Conservation (phyloP, 2,888 invertebrate species). For the Poecilus cupreus region DNA sequence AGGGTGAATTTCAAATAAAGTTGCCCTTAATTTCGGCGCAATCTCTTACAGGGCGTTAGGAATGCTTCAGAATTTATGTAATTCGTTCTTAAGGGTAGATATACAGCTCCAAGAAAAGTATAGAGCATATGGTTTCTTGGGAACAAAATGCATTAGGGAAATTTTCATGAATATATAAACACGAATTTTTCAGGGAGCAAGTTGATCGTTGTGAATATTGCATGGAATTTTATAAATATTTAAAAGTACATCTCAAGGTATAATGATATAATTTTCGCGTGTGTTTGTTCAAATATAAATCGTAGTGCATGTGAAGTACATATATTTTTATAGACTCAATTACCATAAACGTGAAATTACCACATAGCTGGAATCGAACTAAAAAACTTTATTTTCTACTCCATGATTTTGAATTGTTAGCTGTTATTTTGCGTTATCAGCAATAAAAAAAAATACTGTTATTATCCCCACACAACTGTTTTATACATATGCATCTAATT, state of each 20-base stretch:
- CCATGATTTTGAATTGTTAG: too few species aligned
- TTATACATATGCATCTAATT: too few species aligned
- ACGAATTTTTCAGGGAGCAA: background rate
- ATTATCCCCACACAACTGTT: too few species aligned
- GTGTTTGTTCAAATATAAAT: background rate
- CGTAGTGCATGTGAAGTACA: too few species aligned
- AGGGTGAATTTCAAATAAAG: constrained; percentile 37
- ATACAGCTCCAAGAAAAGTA: background rate
- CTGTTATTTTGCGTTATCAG: too few species aligned
- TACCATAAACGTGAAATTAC: too few species aligned
- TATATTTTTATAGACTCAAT: too few species aligned
- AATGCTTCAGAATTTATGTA: constrained; percentile 25
- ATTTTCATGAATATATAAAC: constrained; percentile 32
- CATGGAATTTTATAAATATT: background rate
- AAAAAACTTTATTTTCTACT: too few species aligned
- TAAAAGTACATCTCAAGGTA: background rate
- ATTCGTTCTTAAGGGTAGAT: constrained; percentile 24
- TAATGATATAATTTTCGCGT: background rate
- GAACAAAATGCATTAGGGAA: background rate
- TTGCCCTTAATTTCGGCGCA: constrained; percentile 21
- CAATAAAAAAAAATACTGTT: too few species aligned
- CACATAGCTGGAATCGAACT: too few species aligned
- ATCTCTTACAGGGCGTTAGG: constrained; percentile 31
- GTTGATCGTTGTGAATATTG: background rate
- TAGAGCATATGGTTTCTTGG: constrained; percentile 27